Evolutionary conservation across 2,888 invertebrate species (phyloP).

Genomic region (Polia nebulosa): DNA sequence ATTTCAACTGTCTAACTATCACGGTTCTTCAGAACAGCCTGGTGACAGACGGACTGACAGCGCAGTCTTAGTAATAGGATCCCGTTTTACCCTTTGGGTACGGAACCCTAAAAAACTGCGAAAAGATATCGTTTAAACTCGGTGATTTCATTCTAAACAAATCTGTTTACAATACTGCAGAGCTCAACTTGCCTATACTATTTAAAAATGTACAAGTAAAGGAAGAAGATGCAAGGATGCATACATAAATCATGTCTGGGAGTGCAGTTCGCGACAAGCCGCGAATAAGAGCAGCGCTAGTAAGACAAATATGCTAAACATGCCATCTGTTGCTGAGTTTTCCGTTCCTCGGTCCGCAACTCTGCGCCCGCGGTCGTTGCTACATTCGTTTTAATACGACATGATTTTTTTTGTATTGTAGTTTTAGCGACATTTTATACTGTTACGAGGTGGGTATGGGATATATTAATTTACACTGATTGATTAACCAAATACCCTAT

Average conservation of each 20-base stretch:
- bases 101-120: too few species aligned
- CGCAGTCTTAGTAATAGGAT: too few species aligned
- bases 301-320: slow-evolving; percentile 59
- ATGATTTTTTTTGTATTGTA: slow-evolving; percentile 20
- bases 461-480: too few species aligned
- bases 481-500: too few species aligned
- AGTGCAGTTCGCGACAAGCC: slow-evolving; percentile 59
- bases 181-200: slow-evolving; percentile 16
- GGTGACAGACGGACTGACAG: too few species aligned
- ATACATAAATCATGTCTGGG: slow-evolving; percentile 56
- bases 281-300: slow-evolving; percentile 44
- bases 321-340: slow-evolving; percentile 57
- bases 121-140: too few species aligned
- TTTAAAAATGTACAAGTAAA: slow-evolving; percentile 36
- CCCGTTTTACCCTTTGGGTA: too few species aligned
- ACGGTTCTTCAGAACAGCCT: too few species aligned
- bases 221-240: slow-evolving; percentile 33
- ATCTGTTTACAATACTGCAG: not conserved
- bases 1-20: too few species aligned
- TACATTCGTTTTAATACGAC: slow-evolving; percentile 9
- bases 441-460: too few species aligned
- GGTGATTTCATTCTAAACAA: not conserved
- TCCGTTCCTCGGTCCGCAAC: slow-evolving; percentile 25
- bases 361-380: slow-evolving; percentile 13
- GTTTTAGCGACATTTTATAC: not conserved